Conservation (phyloP, 2,888 invertebrate genomes). For the Scrobipalpa atriplicella region DNA sequence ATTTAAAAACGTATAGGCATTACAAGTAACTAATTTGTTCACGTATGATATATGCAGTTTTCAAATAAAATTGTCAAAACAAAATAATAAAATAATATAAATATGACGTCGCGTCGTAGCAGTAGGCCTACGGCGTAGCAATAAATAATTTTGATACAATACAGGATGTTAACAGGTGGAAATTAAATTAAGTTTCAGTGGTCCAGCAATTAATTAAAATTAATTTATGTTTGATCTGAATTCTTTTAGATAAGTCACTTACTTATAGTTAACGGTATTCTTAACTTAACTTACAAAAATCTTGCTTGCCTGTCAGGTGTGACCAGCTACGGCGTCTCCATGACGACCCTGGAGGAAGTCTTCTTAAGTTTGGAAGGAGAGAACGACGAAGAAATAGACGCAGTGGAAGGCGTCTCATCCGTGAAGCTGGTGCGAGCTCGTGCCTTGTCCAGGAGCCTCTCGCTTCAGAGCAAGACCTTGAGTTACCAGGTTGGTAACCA, state of each 20-base stretch:
- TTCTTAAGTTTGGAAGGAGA: slow-evolving; percentile 90
- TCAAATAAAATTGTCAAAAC: background rate
- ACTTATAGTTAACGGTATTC: background rate
- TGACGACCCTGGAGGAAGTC: slow-evolving; percentile 94
- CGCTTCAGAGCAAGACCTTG: slow-evolving; percentile 88
- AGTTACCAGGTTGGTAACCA: slow-evolving; percentile 82
- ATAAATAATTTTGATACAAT: too few relatives aligned
- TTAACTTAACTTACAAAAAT: background rate
- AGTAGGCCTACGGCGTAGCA: too few relatives aligned
- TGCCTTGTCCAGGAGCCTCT: slow-evolving; percentile 87
- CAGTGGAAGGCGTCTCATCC: slow-evolving; percentile 88
- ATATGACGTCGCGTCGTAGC: too few relatives aligned
- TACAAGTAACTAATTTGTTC: too few relatives aligned
- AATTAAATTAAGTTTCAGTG: too few relatives aligned
- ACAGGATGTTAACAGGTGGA: too few relatives aligned
- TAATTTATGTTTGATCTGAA: too few relatives aligned
- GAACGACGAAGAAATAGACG: slow-evolving; percentile 86
- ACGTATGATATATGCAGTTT: background rate
- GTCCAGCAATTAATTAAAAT: too few relatives aligned
- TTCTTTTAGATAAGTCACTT: too few relatives aligned
- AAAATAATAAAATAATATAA: background rate
- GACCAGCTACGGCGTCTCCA: slow-evolving; percentile 92
- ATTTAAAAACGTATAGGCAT: too few relatives aligned
- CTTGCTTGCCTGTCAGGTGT: slow-evolving; percentile 74
- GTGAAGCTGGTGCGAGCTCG: slow-evolving; percentile 88